Base-by-base conservation (phyloP, 2,797 vertebrate genomes). In the Hephaestus fuliginosus region DNA sequence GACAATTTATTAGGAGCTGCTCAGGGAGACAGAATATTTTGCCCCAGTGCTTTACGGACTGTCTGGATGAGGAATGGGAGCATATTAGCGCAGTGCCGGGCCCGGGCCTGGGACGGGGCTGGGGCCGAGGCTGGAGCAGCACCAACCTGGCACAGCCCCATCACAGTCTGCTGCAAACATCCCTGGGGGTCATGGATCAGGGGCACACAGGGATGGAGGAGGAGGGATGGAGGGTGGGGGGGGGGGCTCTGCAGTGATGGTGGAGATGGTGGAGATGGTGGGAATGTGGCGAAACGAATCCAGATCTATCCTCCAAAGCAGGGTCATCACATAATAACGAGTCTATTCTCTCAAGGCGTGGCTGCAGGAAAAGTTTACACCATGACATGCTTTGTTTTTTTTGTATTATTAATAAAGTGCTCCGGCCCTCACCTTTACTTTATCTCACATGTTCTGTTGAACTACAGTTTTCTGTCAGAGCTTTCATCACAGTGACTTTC, bases 1-100 rank as follows among this genome's bases (percentile, higher is more conserved):
- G 96, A 95, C 97, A 97, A 97, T 98, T 97, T 97, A 97, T 98
- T 97, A 97, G 95, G 65, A 83, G 95, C 94, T 96, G 94, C 96
- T 97, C 96, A 95, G 93, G 96, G 95, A 97, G 96, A 97, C 95
- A 96, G 96, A 95, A 93, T 96, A 96, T 96, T 97, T 96, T 96
- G 96, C 96, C 96, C 95, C 95, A 93, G 96, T 96, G 95, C 95
- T 95, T 96, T 96, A 91, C 91, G 92, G 95, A 95, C 95, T 96
- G 97, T 97, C 96, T 94, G 94, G 94, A 97, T 97, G 96, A 98
- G 95, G 92, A 96, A 97, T 97, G 96, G 95, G 89, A 95, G 91
- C 91, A 87, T 95, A 95, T 96, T 97, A 97, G 95, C 91, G 83
- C 95, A 91, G 93, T 91, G 87, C 91, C 22, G 87, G 86, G 86